Evolutionary conservation across 2,797 vertebrate genomes (phyloP).

Genomic region (Rhabdophis nuchalis): DNA sequence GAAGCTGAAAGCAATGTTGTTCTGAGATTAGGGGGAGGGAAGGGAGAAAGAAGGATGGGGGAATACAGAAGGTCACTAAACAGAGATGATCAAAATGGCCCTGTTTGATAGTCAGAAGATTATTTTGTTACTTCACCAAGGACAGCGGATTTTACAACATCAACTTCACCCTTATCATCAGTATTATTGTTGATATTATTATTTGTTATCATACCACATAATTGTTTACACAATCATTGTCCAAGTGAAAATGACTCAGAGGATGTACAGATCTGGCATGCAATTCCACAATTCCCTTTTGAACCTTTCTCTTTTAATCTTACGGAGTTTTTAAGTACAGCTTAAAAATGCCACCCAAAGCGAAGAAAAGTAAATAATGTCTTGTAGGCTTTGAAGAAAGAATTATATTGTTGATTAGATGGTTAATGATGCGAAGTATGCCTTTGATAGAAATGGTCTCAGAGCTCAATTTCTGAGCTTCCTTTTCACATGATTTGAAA

Average conservation of each 20-base stretch:
- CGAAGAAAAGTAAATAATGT: slow-evolving; percentile 58
- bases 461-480: slow-evolving; percentile 59
- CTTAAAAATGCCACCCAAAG: slow-evolving; percentile 65
- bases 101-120: neutral
- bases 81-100: slow-evolving; percentile 45
- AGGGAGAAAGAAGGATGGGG: slow-evolving; percentile 26
- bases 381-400: slow-evolving; percentile 53
- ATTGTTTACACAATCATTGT: slow-evolving; percentile 13
- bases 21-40: slow-evolving; percentile 66
- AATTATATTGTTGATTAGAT: slow-evolving; percentile 71
- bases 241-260: slow-evolving; percentile 10
- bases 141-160: neutral
- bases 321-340: slow-evolving; percentile 37
- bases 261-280: slow-evolving; percentile 19
- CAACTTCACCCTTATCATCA: neutral
- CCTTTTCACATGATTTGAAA: slow-evolving; percentile 67
- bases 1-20: slow-evolving; percentile 69
- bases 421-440: slow-evolving; percentile 77
- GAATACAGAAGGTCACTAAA: slow-evolving; percentile 43
- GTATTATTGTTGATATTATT: neutral
- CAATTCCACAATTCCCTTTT: slow-evolving; percentile 42
- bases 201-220: neutral
- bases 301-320: slow-evolving; percentile 32
- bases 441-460: slow-evolving; percentile 76
- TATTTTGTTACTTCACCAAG: neutral